These are phyloP conservation scores for Cryptoblepharus egeriae DNA, from an alignment of 2,797 vertebrate species.

Conservation along the genomic window DNA sequence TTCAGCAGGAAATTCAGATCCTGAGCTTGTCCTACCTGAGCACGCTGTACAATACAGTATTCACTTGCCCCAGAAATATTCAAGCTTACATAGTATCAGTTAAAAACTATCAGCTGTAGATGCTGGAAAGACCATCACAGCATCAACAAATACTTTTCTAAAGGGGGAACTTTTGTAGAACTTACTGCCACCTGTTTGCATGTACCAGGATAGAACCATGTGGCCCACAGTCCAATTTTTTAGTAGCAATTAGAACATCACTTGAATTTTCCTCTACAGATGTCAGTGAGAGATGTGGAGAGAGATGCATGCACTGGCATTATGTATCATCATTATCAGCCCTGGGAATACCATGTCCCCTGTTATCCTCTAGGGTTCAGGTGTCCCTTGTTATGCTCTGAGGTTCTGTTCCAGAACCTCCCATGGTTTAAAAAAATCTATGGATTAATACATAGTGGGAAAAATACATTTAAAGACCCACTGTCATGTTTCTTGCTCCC, in stretches of 20 bases:
- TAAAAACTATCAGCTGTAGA: neutral
- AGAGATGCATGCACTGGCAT: neutral
- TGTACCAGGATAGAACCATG: neutral
- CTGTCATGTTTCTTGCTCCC: too few species aligned
- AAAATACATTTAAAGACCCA: too few species aligned
- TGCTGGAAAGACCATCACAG: neutral
- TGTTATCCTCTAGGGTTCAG: too few species aligned
- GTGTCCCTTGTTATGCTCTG: too few species aligned
- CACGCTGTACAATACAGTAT: neutral
- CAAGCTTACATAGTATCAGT: neutral
- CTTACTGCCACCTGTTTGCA: too few species aligned
- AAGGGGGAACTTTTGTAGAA: neutral
- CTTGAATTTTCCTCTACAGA: neutral
- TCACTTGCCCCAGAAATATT: neutral
- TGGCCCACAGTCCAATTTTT: neutral
- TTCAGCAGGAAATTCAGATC: conserved; percentile 1
- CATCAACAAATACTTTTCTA: neutral
- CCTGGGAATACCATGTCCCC: too few species aligned
- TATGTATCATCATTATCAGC: neutral
- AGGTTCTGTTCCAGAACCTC: too few species aligned
- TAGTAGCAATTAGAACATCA: neutral
- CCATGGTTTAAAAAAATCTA: too few species aligned
- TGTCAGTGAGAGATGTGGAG: neutral
- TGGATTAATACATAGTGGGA: too few species aligned
- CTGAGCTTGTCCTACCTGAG: neutral